phyloP scores from a whole-genome alignment of 2,113 vertebrate genomes.

The Cinclus cinclus region DNA sequence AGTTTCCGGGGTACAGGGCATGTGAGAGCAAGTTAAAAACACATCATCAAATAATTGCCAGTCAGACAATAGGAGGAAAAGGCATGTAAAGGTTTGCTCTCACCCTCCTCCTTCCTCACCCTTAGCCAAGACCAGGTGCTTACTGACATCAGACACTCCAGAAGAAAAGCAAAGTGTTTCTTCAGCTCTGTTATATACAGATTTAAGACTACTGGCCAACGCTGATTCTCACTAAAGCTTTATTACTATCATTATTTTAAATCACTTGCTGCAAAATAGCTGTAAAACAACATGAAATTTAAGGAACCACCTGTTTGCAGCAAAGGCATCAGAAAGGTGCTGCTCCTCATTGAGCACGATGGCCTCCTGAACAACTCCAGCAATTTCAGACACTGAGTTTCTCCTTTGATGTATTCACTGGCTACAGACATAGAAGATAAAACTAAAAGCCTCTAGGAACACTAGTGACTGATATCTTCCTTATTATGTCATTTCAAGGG shows the following conservation, averaged over 20 bases:
- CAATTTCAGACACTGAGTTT: not conserved
- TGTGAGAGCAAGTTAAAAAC: not conserved
- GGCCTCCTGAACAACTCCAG: not conserved
- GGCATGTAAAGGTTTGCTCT: not conserved
- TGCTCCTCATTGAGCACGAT: accelerated
- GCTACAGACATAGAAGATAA: not conserved
- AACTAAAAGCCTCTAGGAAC: not conserved
- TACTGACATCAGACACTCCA: not conserved
- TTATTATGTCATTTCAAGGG: not conserved
- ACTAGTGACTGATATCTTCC: not conserved
- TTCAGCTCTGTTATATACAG: not conserved
- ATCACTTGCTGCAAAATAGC: not conserved
- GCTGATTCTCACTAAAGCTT: not conserved
- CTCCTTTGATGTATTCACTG: not conserved
- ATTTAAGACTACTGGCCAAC: not conserved
- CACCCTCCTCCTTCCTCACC: not conserved
- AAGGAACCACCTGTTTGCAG: not conserved
- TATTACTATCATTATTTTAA: not conserved
- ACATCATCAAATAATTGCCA: not conserved
- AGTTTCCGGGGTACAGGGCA: not conserved
- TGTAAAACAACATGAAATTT: not conserved
- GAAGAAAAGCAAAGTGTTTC: not conserved
- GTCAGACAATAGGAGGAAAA: not conserved
- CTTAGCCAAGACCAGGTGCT: not conserved
- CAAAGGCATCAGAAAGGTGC: not conserved